These are phyloP conservation scores for Nettapus auritus DNA, from an alignment of 2,113 vertebrate genomes.

Conservation along the genomic window DNA sequence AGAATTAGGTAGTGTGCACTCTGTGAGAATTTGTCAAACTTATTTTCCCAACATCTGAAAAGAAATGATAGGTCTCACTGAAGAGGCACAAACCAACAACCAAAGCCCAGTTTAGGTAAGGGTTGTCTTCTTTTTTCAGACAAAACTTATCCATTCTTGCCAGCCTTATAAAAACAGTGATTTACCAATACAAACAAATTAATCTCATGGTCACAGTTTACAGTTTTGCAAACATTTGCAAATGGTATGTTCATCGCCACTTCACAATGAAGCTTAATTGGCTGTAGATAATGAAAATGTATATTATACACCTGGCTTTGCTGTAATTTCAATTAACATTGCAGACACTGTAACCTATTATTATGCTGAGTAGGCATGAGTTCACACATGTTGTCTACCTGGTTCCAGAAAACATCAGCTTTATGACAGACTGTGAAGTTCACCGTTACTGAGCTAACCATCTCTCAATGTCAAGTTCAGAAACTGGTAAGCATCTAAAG, in stretches of 20 bases:
- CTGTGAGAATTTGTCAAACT: background rate
- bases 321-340: background rate
- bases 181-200: background rate
- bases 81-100: background rate
- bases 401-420: background rate
- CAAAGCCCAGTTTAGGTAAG: background rate
- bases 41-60: background rate
- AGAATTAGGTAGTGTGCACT: background rate
- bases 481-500: background rate
- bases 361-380: background rate
- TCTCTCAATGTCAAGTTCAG: background rate
- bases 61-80: background rate
- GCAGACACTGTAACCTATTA: background rate
- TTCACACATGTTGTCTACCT: background rate
- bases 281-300: background rate
- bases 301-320: conserved; percentile 17
- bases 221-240: background rate
- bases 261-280: background rate
- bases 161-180: background rate
- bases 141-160: background rate
- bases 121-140: background rate
- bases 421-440: background rate
- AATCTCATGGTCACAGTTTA: background rate
- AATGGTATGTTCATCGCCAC: background rate
- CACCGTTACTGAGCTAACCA: background rate